These are phyloP conservation scores for Hycleus cichorii DNA, from an alignment of 1,140 invertebrate genomes.

Conservation along the genomic window DNA sequence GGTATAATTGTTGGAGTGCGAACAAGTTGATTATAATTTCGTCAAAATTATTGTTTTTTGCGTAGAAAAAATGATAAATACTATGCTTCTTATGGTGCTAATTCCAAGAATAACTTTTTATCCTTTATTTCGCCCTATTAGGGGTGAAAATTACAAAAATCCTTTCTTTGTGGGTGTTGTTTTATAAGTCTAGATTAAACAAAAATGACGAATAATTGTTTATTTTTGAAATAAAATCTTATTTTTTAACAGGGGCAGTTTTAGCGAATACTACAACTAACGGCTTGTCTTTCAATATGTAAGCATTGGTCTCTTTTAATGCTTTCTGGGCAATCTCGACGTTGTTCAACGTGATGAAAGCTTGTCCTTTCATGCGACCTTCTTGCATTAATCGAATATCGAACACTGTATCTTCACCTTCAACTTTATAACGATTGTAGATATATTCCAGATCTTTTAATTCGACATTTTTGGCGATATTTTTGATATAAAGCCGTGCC, in stretches of 20 bases:
- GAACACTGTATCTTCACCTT: slow-evolving; percentile 50
- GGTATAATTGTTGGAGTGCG: no score
- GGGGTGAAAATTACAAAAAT: no score
- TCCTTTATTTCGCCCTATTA: no score
- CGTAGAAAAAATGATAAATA: no score
- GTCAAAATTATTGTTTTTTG: no score
- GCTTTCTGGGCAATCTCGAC: slow-evolving; percentile 66
- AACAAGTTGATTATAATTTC: no score
- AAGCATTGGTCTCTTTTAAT: slow-evolving; percentile 82
- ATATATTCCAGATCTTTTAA: slow-evolving; percentile 71
- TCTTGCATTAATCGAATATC: slow-evolving; percentile 88
- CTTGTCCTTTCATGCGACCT: slow-evolving; percentile 93
- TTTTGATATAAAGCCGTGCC: slow-evolving; percentile 86
- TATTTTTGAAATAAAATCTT: background rate
- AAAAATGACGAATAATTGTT: background rate
- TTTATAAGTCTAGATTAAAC: background rate
- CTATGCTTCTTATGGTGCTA: no score
- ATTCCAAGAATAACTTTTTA: no score
- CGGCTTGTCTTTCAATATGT: slow-evolving; percentile 77
- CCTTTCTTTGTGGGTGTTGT: no score
- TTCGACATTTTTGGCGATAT: slow-evolving; percentile 74
- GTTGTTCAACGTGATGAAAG: slow-evolving; percentile 77
- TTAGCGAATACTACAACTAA: slow-evolving; percentile 87
- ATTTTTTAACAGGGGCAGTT: slow-evolving; percentile 31
- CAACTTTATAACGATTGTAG: slow-evolving; percentile 50